phyloP scores from a whole-genome alignment of 2,113 vertebrate genomes.

The Serilophus lunatus region DNA sequence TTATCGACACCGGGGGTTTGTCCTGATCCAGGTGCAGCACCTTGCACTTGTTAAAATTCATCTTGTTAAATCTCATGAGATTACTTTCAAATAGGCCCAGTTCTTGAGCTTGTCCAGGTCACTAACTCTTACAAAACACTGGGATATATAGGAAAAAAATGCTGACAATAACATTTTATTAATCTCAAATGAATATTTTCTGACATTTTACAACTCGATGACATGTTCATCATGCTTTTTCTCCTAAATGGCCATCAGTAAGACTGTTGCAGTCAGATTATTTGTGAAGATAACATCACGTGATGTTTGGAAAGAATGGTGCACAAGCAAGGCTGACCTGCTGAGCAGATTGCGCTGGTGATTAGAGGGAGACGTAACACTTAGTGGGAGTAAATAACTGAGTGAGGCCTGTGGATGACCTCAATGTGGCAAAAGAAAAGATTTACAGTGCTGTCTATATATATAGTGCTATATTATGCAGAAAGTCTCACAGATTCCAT shows the following conservation, averaged over 20 bases:
- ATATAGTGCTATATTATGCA: not conserved
- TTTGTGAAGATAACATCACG: fast-evolving
- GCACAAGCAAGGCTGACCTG: not conserved
- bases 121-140: not conserved
- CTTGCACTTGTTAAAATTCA: fast-evolving
- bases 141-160: not conserved
- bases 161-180: not conserved
- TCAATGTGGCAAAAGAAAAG: not conserved
- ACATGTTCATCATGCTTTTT: not conserved
- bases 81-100: not conserved
- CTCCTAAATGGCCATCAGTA: not conserved
- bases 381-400: not conserved
- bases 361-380: not conserved
- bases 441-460: not conserved
- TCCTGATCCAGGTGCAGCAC: not conserved
- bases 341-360: not conserved
- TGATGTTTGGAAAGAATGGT: not conserved
- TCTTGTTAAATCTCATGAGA: not conserved
- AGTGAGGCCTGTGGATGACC: not conserved
- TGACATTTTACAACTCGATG: not conserved
- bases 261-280: not conserved
- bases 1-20: not conserved
- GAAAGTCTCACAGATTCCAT: not conserved
- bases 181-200: not conserved
- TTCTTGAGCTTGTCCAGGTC: not conserved